A percentile compares a stretch with the other conserved stretches of the same genome.
Conservation (phyloP, 2,888 invertebrate genomes). For the Plagodis dolabraria region DNA sequence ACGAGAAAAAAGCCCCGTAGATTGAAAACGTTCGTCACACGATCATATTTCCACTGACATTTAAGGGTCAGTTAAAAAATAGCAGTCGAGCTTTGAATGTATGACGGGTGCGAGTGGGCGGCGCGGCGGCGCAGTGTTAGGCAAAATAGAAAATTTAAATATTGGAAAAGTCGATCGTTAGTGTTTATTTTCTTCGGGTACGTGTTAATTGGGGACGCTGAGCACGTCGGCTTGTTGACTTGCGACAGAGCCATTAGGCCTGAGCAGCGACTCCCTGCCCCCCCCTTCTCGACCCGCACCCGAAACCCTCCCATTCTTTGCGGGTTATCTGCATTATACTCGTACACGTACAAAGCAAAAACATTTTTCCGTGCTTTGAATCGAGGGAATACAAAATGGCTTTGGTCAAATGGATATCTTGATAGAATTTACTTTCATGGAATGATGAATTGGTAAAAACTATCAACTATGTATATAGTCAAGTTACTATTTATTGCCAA, state of each 20-base stretch:
- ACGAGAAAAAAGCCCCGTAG: not conserved
- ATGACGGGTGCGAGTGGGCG: constrained; percentile 1
- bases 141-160: constrained; percentile 46
- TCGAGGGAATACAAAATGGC: constrained; percentile 22
- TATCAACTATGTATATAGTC: not conserved
- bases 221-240: constrained; percentile 75
- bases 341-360: constrained; percentile 36
- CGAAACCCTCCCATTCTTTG: constrained; percentile 53
- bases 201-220: constrained; percentile 68
- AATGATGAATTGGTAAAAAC: not conserved
- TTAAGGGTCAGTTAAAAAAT: constrained; percentile 1
- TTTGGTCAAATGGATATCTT: constrained; percentile 18
- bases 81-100: not conserved
- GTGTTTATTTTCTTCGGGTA: constrained; percentile 65
- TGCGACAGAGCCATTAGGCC: constrained; percentile 69
- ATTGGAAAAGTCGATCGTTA: constrained; percentile 53
- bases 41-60: not conserved
- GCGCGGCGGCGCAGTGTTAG: constrained; percentile 7
- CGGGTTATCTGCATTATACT: constrained; percentile 56
- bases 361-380: constrained; percentile 29
- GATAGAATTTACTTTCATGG: constrained; percentile 3
- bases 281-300: constrained; percentile 38
- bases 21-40: not conserved
- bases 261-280: constrained; percentile 42
- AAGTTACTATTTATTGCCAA: not conserved